Percentiles rank a stretch among this genome's conserved stretches.
These are phyloP conservation scores for Chitala chitala DNA, from an alignment of 2,113 vertebrate genomes.

Conservation along the genomic window DNA sequence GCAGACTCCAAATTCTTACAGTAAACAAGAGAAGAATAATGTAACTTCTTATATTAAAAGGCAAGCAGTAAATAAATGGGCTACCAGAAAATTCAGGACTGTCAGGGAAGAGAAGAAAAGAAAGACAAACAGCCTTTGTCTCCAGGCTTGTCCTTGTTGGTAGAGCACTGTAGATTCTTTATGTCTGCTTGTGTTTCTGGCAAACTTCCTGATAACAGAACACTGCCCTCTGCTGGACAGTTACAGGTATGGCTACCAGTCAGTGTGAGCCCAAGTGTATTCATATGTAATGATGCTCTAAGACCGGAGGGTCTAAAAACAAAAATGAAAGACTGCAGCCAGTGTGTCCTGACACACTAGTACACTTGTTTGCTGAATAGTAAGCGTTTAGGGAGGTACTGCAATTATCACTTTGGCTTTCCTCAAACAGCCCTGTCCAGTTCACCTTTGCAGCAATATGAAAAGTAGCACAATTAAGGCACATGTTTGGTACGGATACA, in stretches of 20 bases:
- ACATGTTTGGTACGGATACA: background rate
- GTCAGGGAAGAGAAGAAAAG: conserved; percentile 10
- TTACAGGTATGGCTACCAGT: background rate
- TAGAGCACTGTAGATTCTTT: background rate
- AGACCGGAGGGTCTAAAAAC: too few species aligned
- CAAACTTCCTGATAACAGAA: conserved; percentile 15
- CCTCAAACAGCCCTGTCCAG: background rate
- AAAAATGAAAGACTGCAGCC: too few species aligned
- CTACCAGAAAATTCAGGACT: background rate
- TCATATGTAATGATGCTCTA: background rate
- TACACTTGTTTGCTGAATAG: background rate
- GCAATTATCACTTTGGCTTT: too few species aligned
- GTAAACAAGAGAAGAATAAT: too few species aligned
- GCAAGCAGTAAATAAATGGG: background rate
- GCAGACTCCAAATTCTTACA: too few species aligned
- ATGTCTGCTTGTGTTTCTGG: conserved; percentile 17
- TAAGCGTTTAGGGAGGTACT: background rate
- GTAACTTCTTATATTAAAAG: background rate
- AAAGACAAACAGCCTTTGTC: background rate
- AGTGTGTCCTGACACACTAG: too few species aligned
- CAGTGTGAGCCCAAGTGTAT: background rate
- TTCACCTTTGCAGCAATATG: background rate
- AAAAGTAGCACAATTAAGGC: background rate
- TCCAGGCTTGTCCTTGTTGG: conserved; percentile 12
- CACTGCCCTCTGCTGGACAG: background rate